These are phyloP conservation scores for Gorsachius goisagi DNA, from an alignment of 2,113 vertebrate genomes.

Conservation along the genomic window DNA sequence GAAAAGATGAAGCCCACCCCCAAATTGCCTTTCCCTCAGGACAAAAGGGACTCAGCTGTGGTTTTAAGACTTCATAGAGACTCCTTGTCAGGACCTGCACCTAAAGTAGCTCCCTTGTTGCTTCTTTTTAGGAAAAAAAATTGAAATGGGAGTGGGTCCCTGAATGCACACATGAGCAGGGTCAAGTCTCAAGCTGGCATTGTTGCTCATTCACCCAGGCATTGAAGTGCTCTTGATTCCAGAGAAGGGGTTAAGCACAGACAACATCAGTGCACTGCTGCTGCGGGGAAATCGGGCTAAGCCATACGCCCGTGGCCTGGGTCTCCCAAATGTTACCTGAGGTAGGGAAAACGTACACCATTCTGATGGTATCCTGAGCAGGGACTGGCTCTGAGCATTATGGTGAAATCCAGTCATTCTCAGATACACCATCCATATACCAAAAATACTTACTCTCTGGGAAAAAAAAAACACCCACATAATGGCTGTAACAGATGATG, in stretches of 20 bases:
- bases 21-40: not conserved
- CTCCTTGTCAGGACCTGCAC: not conserved
- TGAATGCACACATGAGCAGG: not conserved
- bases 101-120: not conserved
- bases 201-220: not conserved
- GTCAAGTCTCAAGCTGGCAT: not conserved
- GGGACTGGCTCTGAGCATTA: not conserved
- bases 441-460: not conserved
- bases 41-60: not conserved
- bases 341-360: not conserved
- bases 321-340: not conserved
- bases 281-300: not conserved
- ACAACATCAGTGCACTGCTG: not conserved
- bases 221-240: not conserved
- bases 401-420: not conserved
- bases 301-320: accelerated
- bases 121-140: not conserved
- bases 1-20: not conserved
- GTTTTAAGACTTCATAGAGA: not conserved
- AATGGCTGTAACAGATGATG: not conserved
- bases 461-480: not conserved
- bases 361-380: not conserved
- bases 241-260: not conserved
- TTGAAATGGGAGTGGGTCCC: not conserved
- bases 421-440: not conserved